Conservation (phyloP, 1,140 invertebrate species). For the Bombus huntii region DNA sequence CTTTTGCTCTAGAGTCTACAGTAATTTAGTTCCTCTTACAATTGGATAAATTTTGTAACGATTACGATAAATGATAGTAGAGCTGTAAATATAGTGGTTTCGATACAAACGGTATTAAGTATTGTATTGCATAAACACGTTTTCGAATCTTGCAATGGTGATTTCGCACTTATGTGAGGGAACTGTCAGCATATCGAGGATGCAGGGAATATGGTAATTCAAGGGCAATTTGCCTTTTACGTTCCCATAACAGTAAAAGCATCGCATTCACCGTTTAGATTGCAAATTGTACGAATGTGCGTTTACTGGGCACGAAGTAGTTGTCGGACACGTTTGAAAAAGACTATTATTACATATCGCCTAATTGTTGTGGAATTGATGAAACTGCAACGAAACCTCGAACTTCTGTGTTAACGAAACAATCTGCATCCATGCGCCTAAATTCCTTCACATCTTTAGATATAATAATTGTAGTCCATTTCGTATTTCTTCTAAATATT, state of each 20-base stretch:
- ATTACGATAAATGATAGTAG: no score
- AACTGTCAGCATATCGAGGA: neutral
- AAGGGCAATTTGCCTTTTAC: conserved; percentile 69
- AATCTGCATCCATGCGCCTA: neutral
- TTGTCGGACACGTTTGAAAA: conserved; percentile 1
- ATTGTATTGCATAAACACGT: neutral
- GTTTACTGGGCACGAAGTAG: conserved; percentile 32
- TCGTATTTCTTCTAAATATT: neutral
- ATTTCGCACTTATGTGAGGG: conserved; percentile 8
- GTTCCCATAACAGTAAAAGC: conserved; percentile 67
- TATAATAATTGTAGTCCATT: neutral
- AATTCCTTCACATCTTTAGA: neutral
- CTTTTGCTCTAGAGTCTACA: no score
- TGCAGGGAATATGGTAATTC: conserved; percentile 48
- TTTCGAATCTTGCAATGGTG: neutral
- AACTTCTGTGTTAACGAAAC: neutral
- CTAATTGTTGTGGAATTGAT: conserved; percentile 7
- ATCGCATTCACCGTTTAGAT: conserved; percentile 57
- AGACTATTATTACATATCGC: neutral
- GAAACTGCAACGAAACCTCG: conserved; percentile 1
- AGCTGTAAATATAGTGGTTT: neutral
- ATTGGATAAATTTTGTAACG: no score
- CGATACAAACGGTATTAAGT: no score
- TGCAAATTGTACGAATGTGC: conserved; percentile 65
- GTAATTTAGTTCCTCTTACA: no score